Conservation (phyloP, 2,113 vertebrate genomes). For the Lasiurus borealis region DNA sequence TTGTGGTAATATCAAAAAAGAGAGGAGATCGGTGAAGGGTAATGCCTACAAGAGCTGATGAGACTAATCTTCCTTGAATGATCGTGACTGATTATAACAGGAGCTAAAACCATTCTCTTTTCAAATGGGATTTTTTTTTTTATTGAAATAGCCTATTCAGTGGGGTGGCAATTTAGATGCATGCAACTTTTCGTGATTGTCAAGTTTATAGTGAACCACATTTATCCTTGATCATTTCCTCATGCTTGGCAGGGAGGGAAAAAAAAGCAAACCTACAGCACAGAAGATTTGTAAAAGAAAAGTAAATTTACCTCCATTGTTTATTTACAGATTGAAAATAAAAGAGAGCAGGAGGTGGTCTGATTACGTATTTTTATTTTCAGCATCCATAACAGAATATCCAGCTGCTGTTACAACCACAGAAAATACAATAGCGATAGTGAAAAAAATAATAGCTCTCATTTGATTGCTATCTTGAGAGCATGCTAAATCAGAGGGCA, state of each 20-base stretch:
- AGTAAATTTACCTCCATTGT: slow-evolving; percentile 41
- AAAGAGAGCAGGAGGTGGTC: not conserved
- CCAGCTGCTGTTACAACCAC: slow-evolving; percentile 30
- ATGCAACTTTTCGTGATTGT: slow-evolving; percentile 57
- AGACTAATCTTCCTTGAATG: slow-evolving; percentile 52
- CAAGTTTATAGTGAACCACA: slow-evolving; percentile 1
- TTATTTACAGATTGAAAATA: slow-evolving; percentile 54
- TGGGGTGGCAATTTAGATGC: slow-evolving; percentile 56
- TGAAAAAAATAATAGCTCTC: not conserved
- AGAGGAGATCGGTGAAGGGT: slow-evolving; percentile 43
- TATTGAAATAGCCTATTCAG: slow-evolving; percentile 65
- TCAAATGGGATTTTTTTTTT: slow-evolving; percentile 41
- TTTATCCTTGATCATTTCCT: slow-evolving; percentile 47
- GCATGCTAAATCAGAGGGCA: not conserved
- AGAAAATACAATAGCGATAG: slow-evolving; percentile 46
- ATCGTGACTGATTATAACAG: slow-evolving; percentile 52
- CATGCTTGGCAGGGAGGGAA: not conserved
- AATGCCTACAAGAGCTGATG: slow-evolving; percentile 2
- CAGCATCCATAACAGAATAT: slow-evolving; percentile 22
- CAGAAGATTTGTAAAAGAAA: slow-evolving; percentile 9
- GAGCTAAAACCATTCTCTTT: slow-evolving; percentile 59
- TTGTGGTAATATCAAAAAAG: slow-evolving; percentile 30
- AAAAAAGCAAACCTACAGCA: not conserved
- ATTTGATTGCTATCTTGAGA: slow-evolving; percentile 25
- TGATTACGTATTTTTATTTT: slow-evolving; percentile 57